A percentile compares a stretch with the other conserved stretches of the same genome.
Evolutionary conservation across 2,113 vertebrate species (phyloP).

Genomic region (Sturnira hondurensis): DNA sequence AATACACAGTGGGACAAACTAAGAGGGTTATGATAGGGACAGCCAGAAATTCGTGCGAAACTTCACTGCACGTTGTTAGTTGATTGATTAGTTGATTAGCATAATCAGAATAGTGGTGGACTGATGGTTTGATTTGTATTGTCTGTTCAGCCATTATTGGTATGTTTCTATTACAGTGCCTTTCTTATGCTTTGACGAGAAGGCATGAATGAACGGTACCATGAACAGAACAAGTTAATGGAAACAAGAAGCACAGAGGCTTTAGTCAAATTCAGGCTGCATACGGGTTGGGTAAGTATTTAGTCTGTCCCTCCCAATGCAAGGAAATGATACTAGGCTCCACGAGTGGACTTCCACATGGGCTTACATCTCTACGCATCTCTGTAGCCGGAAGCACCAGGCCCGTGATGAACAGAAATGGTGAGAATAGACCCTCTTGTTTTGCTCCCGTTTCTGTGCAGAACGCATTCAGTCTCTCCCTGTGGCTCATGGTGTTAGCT

Average conservation of each 20-base stretch:
- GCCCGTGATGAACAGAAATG: background rate
- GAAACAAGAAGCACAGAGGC: background rate
- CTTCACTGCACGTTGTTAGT: background rate
- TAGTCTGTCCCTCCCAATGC: background rate
- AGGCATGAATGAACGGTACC: background rate
- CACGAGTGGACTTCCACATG: background rate
- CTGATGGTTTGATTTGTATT: background rate
- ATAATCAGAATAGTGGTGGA: background rate
- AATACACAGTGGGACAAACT: background rate
- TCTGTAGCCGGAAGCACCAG: background rate
- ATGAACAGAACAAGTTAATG: background rate
- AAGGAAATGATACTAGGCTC: background rate
- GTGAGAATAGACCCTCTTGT: background rate
- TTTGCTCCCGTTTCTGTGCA: background rate
- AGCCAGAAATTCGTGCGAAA: background rate
- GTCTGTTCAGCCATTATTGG: background rate
- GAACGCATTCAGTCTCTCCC: background rate
- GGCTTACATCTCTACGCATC: no score
- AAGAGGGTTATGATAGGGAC: background rate
- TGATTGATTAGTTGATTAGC: background rate
- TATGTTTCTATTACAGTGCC: background rate
- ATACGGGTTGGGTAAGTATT: background rate
- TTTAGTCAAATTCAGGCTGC: background rate
- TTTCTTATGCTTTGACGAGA: background rate
- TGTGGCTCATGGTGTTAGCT: background rate